These are phyloP conservation scores for Nephrotoma flavescens DNA, from an alignment of 2,888 invertebrate genomes.

Conservation along the genomic window DNA sequence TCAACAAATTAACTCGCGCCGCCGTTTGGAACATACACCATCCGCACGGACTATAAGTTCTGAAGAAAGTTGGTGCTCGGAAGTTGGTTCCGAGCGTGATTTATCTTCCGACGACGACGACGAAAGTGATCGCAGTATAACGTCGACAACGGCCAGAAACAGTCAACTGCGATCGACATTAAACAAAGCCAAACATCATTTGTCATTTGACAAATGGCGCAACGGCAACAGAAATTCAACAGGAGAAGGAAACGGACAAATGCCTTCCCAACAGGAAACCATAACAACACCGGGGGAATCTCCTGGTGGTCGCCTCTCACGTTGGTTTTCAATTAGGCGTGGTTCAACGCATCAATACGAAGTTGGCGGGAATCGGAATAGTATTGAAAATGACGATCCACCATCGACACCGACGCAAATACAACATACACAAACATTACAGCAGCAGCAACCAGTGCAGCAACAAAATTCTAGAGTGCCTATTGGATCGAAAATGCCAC, in stretches of 20 bases:
- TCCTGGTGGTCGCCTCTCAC: conserved; percentile 58
- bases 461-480: conserved; percentile 3
- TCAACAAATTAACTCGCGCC: conserved; percentile 10
- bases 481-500: conserved; percentile 49
- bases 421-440: neutral
- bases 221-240: conserved; percentile 24
- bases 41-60: conserved; percentile 33
- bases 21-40: conserved; percentile 20
- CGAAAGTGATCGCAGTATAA: conserved; percentile 29
- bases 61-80: conserved; percentile 49
- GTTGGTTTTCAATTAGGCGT: conserved; percentile 81
- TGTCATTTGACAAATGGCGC: conserved; percentile 60
- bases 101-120: conserved; percentile 50
- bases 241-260: conserved; percentile 12
- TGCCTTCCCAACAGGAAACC: conserved; percentile 20
- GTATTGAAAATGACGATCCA: conserved; percentile 18
- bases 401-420: neutral
- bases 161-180: conserved; percentile 66
- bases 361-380: conserved; percentile 34
- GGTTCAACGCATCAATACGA: conserved; percentile 75
- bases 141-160: conserved; percentile 34
- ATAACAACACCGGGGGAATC: conserved; percentile 48
- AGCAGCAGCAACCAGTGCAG: conserved; percentile 13
- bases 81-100: conserved; percentile 33
- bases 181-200: conserved; percentile 66